A percentile compares a stretch with the other conserved stretches of the same genome.
Evolutionary conservation across 2,888 invertebrate genomes (phyloP).

Genomic region (Anaspis maculata): DNA sequence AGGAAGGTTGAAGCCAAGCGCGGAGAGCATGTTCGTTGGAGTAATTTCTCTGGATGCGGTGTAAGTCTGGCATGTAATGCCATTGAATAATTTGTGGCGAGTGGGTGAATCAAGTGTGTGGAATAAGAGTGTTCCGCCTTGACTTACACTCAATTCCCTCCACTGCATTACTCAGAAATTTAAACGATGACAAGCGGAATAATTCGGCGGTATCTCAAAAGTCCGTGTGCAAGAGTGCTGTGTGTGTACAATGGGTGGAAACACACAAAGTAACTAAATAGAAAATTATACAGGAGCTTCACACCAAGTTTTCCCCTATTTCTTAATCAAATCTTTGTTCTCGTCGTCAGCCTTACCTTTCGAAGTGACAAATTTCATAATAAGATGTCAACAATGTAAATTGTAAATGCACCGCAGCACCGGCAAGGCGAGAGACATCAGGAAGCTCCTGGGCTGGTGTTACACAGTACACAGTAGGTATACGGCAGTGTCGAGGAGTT

Average conservation of each 20-base stretch:
- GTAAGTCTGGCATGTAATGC: too few species aligned
- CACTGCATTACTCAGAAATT: constrained; percentile 12
- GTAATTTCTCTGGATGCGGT: too few species aligned
- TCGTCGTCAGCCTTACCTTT: too few species aligned
- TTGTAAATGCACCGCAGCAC: constrained; percentile 5
- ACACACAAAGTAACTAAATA: constrained; percentile 13
- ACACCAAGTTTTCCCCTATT: constrained; percentile 10
- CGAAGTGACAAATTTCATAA: constrained; percentile 7
- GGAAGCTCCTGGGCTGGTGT: constrained; percentile 1
- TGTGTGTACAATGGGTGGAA: constrained; percentile 8
- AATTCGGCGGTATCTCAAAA: constrained; percentile 8
- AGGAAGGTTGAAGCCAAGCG: too few species aligned
- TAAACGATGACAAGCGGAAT: constrained; percentile 14
- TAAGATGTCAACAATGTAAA: constrained; percentile 8
- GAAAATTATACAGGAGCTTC: constrained; percentile 6
- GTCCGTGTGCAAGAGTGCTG: constrained; percentile 7
- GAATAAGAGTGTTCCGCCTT: too few species aligned
- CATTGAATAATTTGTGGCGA: too few species aligned
- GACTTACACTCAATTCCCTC: constrained; percentile 5
- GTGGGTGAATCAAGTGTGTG: too few species aligned
- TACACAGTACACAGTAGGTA: too few species aligned
- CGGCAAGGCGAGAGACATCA: constrained; percentile 5
- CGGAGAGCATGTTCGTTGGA: too few species aligned
- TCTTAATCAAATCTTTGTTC: constrained; percentile 10
- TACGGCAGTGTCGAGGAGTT: constrained; percentile 11